phyloP scores from a whole-genome alignment of 2,797 vertebrate species.

The Fistularia tabacaria region DNA sequence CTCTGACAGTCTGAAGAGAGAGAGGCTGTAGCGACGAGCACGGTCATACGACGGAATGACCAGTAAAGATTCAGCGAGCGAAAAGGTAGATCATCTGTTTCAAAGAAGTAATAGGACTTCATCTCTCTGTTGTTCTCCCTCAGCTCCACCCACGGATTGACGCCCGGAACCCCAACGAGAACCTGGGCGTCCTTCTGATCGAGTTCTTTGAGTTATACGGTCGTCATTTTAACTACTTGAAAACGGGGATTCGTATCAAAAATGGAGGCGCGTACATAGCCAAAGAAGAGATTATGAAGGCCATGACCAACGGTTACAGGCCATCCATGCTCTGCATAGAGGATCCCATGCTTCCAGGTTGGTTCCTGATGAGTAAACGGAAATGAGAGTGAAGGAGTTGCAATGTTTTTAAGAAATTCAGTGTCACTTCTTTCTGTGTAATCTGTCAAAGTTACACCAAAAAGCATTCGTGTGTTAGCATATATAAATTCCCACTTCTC shows the following conservation, averaged over 20 bases:
- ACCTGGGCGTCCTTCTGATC: slow-evolving; percentile 93
- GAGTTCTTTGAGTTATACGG: slow-evolving; percentile 99
- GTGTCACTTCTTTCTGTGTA: no score
- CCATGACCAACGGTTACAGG: slow-evolving; percentile 90
- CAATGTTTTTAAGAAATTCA: no score
- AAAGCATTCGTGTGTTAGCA: no score
- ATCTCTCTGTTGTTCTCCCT: slow-evolving; percentile 4
- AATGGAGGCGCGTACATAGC: slow-evolving; percentile 93
- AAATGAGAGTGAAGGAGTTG: background rate
- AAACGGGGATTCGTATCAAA: slow-evolving; percentile 95
- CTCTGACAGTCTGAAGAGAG: no score
- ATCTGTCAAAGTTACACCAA: no score
- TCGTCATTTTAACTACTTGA: slow-evolving; percentile 98
- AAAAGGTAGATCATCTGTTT: background rate
- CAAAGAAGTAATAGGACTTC: background rate
- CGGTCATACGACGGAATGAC: no score
- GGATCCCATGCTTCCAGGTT: slow-evolving; percentile 93
- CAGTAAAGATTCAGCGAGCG: background rate
- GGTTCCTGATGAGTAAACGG: background rate
- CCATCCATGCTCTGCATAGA: slow-evolving; percentile 98
- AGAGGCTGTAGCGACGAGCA: no score
- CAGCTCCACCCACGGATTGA: slow-evolving; percentile 96
- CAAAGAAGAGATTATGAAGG: slow-evolving; percentile 98
- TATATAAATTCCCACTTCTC: no score
- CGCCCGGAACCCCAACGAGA: slow-evolving; percentile 86